Evolutionary conservation across 2,113 vertebrate species (phyloP).

Genomic region (Macaca mulatta): DNA sequence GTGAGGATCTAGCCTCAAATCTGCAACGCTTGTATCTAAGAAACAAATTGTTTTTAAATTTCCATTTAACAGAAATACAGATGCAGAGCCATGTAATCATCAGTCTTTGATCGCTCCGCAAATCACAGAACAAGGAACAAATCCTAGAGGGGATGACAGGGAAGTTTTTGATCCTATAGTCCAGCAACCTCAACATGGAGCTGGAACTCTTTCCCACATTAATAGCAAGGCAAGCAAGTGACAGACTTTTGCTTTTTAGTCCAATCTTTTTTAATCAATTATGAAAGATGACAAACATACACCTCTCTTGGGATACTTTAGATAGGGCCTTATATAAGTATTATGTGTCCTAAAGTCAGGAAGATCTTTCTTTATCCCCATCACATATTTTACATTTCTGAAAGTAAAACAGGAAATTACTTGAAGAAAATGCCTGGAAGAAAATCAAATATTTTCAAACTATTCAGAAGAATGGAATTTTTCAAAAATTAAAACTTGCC

Average conservation of each 20-base stretch:
- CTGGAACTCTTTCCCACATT: neutral
- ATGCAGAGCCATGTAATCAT: neutral
- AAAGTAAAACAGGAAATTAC: conserved; percentile 72
- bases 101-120: neutral
- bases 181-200: neutral
- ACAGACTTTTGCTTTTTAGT: neutral
- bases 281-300: neutral
- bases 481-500: conserved; percentile 45
- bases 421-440: conserved; percentile 56
- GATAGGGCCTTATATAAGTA: neutral
- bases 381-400: conserved; percentile 46
- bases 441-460: conserved; percentile 53
- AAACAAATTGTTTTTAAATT: neutral
- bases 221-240: neutral
- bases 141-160: neutral
- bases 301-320: neutral
- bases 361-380: conserved; percentile 50
- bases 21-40: neutral
- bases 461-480: conserved; percentile 5
- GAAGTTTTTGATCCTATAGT: neutral
- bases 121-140: neutral
- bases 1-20: neutral
- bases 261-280: neutral
- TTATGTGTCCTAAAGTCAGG: conserved; percentile 39
- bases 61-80: neutral